phyloP scores from a whole-genome alignment of 1,140 invertebrate species.

The Rhagoletis pomonella region DNA sequence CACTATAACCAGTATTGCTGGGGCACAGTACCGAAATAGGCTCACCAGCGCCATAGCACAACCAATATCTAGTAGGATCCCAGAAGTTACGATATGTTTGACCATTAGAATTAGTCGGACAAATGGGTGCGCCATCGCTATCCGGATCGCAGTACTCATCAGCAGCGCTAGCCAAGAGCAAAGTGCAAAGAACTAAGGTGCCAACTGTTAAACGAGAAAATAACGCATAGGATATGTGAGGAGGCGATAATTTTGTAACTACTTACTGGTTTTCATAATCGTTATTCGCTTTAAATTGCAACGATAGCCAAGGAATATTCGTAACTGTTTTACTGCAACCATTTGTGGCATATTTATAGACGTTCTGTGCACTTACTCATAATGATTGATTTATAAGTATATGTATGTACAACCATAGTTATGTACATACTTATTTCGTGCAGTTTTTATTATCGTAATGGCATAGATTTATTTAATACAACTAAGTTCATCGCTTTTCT shows the following conservation, averaged over 20 bases:
- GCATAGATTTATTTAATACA: not conserved
- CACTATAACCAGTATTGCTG: not conserved
- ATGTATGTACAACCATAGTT: not conserved
- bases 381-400: too few species aligned
- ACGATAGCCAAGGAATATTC: not conserved
- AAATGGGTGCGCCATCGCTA: constrained; percentile 12
- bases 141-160: not conserved
- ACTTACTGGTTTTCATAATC: constrained; percentile 6
- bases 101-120: not conserved
- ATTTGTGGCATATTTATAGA: not conserved
- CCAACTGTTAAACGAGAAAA: not conserved
- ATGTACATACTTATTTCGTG: not conserved
- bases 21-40: not conserved
- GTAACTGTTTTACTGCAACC: not conserved
- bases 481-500: not conserved
- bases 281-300: not conserved
- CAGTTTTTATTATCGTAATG: not conserved
- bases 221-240: not conserved
- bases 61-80: constrained; percentile 35
- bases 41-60: not conserved
- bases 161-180: not conserved
- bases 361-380: not conserved
- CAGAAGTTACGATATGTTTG: constrained; percentile 25
- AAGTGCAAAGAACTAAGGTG: not conserved
- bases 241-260: not conserved